Percentiles rank a stretch among this genome's conserved stretches.
phyloP scores from a whole-genome alignment of 2,113 vertebrate species.

The Prolemur simus region DNA sequence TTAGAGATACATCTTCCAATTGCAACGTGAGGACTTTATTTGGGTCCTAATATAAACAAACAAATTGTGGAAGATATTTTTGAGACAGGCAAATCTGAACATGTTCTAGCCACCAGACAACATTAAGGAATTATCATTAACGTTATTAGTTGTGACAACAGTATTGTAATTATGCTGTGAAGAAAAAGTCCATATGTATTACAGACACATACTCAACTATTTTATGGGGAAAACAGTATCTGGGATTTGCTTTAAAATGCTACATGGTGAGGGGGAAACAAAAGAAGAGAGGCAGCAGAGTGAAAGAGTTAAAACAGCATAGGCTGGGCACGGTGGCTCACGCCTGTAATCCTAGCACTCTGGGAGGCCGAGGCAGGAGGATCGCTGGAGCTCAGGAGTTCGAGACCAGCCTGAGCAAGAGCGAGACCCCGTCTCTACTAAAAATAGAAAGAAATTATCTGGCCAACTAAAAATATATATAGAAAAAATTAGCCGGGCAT shows the following conservation, averaged over 20 bases:
- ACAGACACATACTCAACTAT: not conserved
- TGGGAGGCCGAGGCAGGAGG: too few relatives aligned
- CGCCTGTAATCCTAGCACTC: too few relatives aligned
- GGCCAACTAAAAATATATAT: too few relatives aligned
- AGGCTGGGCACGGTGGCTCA: too few relatives aligned
- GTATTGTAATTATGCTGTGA: not conserved
- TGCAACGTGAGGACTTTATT: not conserved
- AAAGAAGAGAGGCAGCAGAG: not conserved
- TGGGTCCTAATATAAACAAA: not conserved
- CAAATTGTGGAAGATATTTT: not conserved
- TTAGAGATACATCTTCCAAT: not conserved
- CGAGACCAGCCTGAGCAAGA: too few relatives aligned
- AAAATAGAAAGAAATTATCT: too few relatives aligned
- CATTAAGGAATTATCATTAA: not conserved
- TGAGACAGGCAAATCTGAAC: not conserved
- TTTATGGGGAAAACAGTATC: not conserved
- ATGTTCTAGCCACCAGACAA: not conserved
- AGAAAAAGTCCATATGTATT: not conserved
- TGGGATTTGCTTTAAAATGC: slow-evolving; percentile 29
- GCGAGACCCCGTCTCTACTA: too few relatives aligned
- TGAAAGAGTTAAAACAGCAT: not conserved
- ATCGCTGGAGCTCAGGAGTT: too few relatives aligned
- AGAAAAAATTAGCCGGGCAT: too few relatives aligned
- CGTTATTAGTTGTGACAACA: not conserved
- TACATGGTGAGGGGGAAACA: not conserved